Evolutionary conservation across 2,888 invertebrate genomes (phyloP), one percentile per base, ranked within the genome.

Genomic region (Aporophyla nigra): DNA sequence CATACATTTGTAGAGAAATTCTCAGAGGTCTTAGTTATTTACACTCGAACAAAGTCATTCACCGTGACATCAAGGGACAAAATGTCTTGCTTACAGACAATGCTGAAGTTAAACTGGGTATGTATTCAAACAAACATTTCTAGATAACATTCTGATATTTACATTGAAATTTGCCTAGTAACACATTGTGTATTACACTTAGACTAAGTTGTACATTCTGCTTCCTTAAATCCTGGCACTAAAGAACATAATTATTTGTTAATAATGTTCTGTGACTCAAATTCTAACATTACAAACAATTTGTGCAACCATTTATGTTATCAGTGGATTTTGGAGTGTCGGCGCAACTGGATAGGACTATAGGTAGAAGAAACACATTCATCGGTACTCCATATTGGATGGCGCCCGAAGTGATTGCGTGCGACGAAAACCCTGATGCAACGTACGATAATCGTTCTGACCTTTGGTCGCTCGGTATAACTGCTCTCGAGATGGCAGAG

Each of bases 401-500:
- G 99, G 99, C 99, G 59, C 99, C 99, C 5, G 99, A 99, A 97
- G 99, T 99, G 67, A 99, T 99, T 92, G 99, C 99, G 75, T 99
- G 99, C 96, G 99, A 99, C 96, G 99, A 99, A 96, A 99, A 99
- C 97, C 99, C 99, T 67, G 99, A 99, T 94, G 99, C 99, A 78
- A 99, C 99, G 33, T 99, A 99, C 93, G 99, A 99, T 97, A 99
- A 99, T 97, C 98, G 99, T 91, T 98, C 98, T 90, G 99, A 99
- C 96, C 97, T 99, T 82, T 99, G 98, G 98, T 98, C 98, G 67
- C 97, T 98, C 87, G 99, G 99, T 91, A 99, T 99, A 92, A 99
- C 99, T 77, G 99, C 99, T 71, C 97, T 99, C 85, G 99, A 99
- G 97, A 99, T 99, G 99, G 99, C 99, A 77, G 99, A 99, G 97